phyloP scores from a whole-genome alignment of 2,888 invertebrate species.

The Scotopteryx bipunctaria region DNA sequence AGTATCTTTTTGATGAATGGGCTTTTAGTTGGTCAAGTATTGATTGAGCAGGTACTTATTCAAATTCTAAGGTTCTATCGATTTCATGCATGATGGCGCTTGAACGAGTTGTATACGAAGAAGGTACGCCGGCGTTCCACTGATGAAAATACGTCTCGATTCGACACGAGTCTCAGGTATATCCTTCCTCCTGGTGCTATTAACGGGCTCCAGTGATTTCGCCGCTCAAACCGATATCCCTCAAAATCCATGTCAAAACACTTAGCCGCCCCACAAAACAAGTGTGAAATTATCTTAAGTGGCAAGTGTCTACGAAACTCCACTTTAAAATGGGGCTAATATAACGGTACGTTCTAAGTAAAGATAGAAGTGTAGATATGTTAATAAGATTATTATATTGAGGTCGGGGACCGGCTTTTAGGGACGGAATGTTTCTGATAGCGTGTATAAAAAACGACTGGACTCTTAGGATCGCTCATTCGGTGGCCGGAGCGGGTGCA shows the following conservation, averaged over 20 bases:
- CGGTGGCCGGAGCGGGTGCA: slow-evolving; percentile 71
- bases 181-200: slow-evolving; percentile 59
- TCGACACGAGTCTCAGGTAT: slow-evolving; percentile 66
- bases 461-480: slow-evolving; percentile 76
- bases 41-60: too few relatives aligned
- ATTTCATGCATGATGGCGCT: slow-evolving; percentile 64
- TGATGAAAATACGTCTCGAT: slow-evolving; percentile 70
- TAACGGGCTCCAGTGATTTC: slow-evolving; percentile 40
- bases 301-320: slow-evolving; percentile 68
- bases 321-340: slow-evolving; percentile 71
- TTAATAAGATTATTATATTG: slow-evolving; percentile 81
- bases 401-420: slow-evolving; percentile 78
- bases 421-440: slow-evolving; percentile 78
- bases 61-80: too few relatives aligned
- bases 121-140: slow-evolving; percentile 38
- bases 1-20: too few relatives aligned
- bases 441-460: slow-evolving; percentile 80
- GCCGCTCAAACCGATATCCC: slow-evolving; percentile 43
- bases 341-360: slow-evolving; percentile 80
- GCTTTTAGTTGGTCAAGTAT: too few relatives aligned
- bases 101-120: slow-evolving; percentile 49
- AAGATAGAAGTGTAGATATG: slow-evolving; percentile 81
- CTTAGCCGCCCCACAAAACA: slow-evolving; percentile 65
- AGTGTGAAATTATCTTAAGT: slow-evolving; percentile 81
- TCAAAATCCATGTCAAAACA: slow-evolving; percentile 64